These are phyloP conservation scores for Bombylius discolor DNA, from an alignment of 2,888 invertebrate genomes.

Conservation along the genomic window DNA sequence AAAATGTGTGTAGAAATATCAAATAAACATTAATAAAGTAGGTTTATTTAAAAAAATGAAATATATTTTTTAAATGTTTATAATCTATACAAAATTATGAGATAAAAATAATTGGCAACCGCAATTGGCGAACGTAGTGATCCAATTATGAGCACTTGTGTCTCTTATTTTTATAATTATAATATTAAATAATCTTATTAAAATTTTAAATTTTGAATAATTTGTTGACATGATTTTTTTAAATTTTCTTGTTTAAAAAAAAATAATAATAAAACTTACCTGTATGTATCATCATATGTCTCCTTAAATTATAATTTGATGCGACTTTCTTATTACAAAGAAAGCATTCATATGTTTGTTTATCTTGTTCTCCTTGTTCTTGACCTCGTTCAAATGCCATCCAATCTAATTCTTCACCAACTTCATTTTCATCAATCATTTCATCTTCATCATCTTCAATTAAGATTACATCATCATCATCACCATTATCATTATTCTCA, in stretches of 20 bases:
- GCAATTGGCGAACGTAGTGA: too few species aligned
- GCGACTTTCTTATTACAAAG: constrained; percentile 33
- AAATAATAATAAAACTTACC: constrained; percentile 18
- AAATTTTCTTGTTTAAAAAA: too few species aligned
- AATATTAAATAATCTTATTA: too few species aligned
- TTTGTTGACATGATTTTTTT: too few species aligned
- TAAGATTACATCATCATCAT: constrained; percentile 2
- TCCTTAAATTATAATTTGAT: constrained; percentile 32
- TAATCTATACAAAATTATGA: too few species aligned
- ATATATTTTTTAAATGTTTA: too few species aligned
- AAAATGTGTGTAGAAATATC: background rate
- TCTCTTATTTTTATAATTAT: too few species aligned
- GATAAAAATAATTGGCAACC: too few species aligned
- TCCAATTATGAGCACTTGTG: too few species aligned
- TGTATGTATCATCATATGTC: constrained; percentile 37
- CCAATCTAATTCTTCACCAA: constrained; percentile 20
- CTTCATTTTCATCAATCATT: constrained; percentile 18
- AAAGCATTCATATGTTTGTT: constrained; percentile 28
- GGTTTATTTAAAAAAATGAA: too few species aligned
- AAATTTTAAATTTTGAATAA: too few species aligned
- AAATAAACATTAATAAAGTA: too few species aligned
- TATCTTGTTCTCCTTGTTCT: constrained; percentile 26
- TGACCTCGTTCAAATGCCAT: constrained; percentile 24
- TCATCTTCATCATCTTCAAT: constrained; percentile 9
- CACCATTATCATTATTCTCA: background rate